Base-by-base conservation (phyloP, 1,140 invertebrate genomes). In the Pseudomyrmex sp. region DNA sequence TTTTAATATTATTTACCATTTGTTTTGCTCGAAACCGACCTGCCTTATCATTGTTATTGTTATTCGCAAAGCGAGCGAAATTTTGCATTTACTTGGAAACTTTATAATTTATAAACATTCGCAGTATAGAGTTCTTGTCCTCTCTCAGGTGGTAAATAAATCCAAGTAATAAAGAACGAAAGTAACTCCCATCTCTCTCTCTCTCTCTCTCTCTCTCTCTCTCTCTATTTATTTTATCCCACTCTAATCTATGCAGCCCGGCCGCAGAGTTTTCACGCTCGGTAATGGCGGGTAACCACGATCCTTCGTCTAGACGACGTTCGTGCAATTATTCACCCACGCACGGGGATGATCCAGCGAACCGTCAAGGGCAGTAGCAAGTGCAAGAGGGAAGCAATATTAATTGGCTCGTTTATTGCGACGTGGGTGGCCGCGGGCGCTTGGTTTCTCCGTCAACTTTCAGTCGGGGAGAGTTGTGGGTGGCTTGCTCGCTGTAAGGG, bases 341-440 rank as follows among this genome's bases (percentile, higher is more conserved):
- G 62, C 46, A 48, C 50, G 26, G 76, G 85, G 87, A 89, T 84
- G 85, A 82, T 89, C 80, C 76, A 75, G 73, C 62, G 62, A 77
- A 35, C 66, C 85, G 87, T 88, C 85, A 88, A 82, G 73, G 86
- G 83, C 83, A 88, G 83, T 63, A 58, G 83, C 69, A 59, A 63
- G 62, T 56, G 69, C 62, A 50, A 66, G 83, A 89, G 88, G 79
- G 89, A 85, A 83, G 79, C 82, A 79, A 86, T 90, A 90, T 90
- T 90, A 90, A 90, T 90, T 88, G 89, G 85, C 84, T 89, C 88
- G 86, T 90, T 88, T 86, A 86, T 88, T 66, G 86, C 89, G 82
- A 87, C 85, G 77, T 77, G 89, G 88, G 84, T 75, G 89, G 89
- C 79, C 84, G 69, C 75, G 85, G 65, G 74, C 82, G 82, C 74